phyloP scores from a whole-genome alignment of 2,113 vertebrate genomes.

The Electrona antarctica region DNA sequence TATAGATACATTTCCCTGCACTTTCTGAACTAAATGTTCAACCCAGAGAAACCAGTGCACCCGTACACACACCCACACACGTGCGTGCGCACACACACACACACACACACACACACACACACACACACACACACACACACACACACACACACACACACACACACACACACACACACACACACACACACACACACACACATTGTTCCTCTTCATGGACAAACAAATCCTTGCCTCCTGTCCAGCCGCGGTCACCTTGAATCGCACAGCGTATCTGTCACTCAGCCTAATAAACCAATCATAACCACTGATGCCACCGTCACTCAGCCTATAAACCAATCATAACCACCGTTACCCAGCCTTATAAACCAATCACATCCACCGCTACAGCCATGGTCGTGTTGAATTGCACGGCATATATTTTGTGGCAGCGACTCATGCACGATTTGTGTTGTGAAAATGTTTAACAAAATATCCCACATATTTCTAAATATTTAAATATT shows the following conservation, averaged over 20 bases:
- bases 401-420: no score
- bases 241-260: background rate
- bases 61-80: no score
- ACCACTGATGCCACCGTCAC: background rate
- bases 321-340: conserved; percentile 27
- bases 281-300: conserved; percentile 21
- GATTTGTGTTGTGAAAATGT: no score
- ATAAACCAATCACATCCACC: no score
- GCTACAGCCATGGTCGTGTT: no score
- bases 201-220: background rate
- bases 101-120: background rate
- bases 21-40: no score
- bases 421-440: no score
- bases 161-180: background rate
- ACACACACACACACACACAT: background rate
- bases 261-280: background rate
- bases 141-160: background rate
- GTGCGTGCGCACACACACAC: background rate
- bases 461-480: no score
- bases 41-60: no score
- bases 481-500: no score
- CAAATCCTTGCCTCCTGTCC: conserved; percentile 12
- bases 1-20: no score
- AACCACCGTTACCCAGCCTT: background rate
- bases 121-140: background rate